Evolutionary conservation across 1,140 invertebrate species (phyloP), one percentile per base, ranked within the genome.

Genomic region (Phymastichus coffea): DNA sequence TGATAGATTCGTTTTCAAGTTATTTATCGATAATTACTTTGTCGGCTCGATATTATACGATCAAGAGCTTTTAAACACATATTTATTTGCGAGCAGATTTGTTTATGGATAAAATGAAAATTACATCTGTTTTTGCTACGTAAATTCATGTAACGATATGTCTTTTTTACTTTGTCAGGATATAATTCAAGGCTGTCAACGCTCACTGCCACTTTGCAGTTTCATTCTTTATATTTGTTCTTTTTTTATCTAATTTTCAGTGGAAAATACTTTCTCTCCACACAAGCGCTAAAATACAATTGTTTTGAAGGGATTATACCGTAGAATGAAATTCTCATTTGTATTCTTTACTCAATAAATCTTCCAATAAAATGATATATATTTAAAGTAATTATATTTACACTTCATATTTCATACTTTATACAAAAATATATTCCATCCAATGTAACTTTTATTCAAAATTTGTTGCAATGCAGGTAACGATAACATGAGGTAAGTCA

Each of bases 61-160:
- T 10, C 1, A 20, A 25, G 51, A 44, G 9, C 8, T 44, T 1
- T 9, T 7, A 33, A 37, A 54, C 12, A 43, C 43, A 54, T 17
- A 30, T 54, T 46, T 46, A 23, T 37, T 33, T 46, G 23, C 44
- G 28, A 48, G 33, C 48, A 30, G 15, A 48, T 1, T 25, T 40
- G 19, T 49, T 20, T 17, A n/a, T 40, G 26, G 35, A 25, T 6
- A 44, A 38, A 53, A 46, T 35, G 19, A 56, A 46, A 56, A 37
- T 48, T 57, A 51, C 26, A 43, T 53, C 47, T 14, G 33, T 48
- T 19, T 10, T 60, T 51, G 43, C 49, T 54, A 60, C 49, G 20
- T 53, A 54, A 60, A 60, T 60, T 60, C 57, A 61, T 51, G 52
- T 61, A 61, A 55, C 59, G 59, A 61, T 61, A 61, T 61, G 59